A percentile compares a stretch with the other conserved stretches of the same genome.
These are phyloP conservation scores for Eucidaris tribuloides DNA, from an alignment of 35 echinoderm and acorn worm genomes.

Conservation along the genomic window DNA sequence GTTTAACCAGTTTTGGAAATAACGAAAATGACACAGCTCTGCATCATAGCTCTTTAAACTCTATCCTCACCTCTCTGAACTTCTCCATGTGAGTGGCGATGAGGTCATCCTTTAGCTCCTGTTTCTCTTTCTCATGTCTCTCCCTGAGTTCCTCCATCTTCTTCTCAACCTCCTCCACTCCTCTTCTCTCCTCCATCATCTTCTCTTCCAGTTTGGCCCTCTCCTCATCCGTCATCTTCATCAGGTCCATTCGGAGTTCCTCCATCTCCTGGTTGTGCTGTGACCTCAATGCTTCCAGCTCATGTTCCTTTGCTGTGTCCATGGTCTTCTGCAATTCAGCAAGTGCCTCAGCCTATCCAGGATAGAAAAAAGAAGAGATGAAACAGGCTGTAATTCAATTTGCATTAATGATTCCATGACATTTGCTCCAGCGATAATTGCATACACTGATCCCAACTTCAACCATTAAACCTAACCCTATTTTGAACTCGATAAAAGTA, in stretches of 20 bases:
- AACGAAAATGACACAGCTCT: too few relatives aligned
- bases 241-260: constrained; percentile 38
- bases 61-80: constrained; percentile 57
- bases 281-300: constrained; percentile 43
- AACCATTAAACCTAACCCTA: too few relatives aligned
- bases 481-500: too few relatives aligned
- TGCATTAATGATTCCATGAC: too few relatives aligned
- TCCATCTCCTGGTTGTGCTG: constrained; percentile 60
- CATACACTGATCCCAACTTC: too few relatives aligned
- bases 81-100: constrained; percentile 78
- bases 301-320: constrained; percentile 38
- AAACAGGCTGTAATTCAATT: too few relatives aligned
- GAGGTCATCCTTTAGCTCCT: constrained; percentile 62
- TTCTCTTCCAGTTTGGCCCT: constrained; percentile 47
- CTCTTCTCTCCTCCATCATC: constrained; percentile 45
- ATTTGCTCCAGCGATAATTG: too few relatives aligned
- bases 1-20: too few relatives aligned
- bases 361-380: too few relatives aligned
- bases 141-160: constrained; percentile 26
- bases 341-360: constrained; percentile 15
- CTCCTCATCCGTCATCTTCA: constrained; percentile 53
- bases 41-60: too few relatives aligned
- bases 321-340: constrained; percentile 31
- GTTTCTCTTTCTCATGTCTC: constrained; percentile 47
- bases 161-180: constrained; percentile 40